Percentiles rank a stretch among this genome's conserved stretches.
phyloP scores from a whole-genome alignment of 2,888 invertebrate species.

The Polydrusus pterygomalis region DNA sequence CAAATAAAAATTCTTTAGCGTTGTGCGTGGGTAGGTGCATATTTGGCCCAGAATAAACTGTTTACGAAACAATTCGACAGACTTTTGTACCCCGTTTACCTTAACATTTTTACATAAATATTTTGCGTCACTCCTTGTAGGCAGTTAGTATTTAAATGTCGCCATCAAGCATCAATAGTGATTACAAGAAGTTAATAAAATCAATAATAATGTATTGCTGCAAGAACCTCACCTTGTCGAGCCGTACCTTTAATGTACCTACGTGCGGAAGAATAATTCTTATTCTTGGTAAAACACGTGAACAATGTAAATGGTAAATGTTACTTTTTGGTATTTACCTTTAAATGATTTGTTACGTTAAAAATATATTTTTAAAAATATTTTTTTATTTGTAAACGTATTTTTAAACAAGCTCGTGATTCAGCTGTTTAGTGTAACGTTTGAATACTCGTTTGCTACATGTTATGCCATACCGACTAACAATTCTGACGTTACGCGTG shows the following conservation, averaged over 20 bases:
- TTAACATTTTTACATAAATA: constrained; percentile 28
- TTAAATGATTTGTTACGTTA: too few species aligned
- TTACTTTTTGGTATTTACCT: constrained; percentile 28
- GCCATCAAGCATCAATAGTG: constrained; percentile 13
- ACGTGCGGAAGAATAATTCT: constrained; percentile 2
- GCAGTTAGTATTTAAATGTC: constrained; percentile 6
- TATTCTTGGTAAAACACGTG: neutral
- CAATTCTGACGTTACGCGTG: too few species aligned
- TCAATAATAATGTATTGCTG: constrained; percentile 29
- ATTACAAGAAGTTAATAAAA: constrained; percentile 43
- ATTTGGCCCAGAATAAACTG: too few species aligned
- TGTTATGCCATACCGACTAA: too few species aligned
- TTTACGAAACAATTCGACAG: neutral
- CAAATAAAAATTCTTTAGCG: too few species aligned
- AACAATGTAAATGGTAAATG: constrained; percentile 20
- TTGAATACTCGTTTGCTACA: too few species aligned
- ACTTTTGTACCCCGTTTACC: constrained; percentile 9
- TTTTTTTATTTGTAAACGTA: too few species aligned
- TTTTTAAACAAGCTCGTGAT: too few species aligned
- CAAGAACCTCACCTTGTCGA: constrained; percentile 40
- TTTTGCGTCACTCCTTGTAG: constrained; percentile 18
- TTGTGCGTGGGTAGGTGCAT: too few species aligned
- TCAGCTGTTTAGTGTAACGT: too few species aligned
- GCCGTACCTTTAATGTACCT: neutral
- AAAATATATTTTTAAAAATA: too few species aligned